Evolutionary conservation across 1,140 invertebrate species (phyloP).

Genomic region (Drosophila biarmipes): DNA sequence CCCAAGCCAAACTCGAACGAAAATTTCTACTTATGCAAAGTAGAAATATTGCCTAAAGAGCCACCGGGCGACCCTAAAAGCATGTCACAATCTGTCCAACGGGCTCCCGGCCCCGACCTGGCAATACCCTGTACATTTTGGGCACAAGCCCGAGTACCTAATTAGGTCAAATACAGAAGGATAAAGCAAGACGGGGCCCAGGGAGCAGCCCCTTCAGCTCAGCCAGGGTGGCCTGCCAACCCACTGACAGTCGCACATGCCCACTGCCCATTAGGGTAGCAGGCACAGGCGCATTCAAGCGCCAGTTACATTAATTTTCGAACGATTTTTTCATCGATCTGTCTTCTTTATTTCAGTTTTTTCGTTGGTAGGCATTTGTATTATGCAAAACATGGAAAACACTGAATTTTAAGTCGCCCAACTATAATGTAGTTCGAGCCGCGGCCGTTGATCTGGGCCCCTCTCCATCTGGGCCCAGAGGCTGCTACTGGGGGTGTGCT

Average conservation of each 20-base stretch:
- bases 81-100: conserved; percentile 73
- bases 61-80: conserved; percentile 72
- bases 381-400: conserved; percentile 83
- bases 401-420: conserved; percentile 75
- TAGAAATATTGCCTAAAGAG: conserved; percentile 81
- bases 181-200: neutral
- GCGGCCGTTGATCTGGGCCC: conserved; percentile 65
- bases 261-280: conserved; percentile 1
- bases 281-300: conserved; percentile 66
- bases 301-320: conserved; percentile 78
- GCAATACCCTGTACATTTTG: neutral
- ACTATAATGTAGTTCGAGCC: conserved; percentile 60
- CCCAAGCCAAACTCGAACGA: conserved; percentile 34
- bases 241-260: conserved; percentile 2
- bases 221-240: neutral
- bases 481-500: conserved; percentile 29
- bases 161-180: neutral
- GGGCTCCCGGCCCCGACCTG: neutral
- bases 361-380: conserved; percentile 73
- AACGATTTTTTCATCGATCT: conserved; percentile 49
- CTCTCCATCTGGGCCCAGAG: conserved; percentile 24
- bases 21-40: conserved; percentile 83
- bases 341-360: conserved; percentile 6
- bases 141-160: neutral
- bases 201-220: no score